Evolutionary conservation across 2,797 vertebrate genomes (phyloP), one percentile per base, ranked within the genome.

Genomic region (Lemur catta): DNA sequence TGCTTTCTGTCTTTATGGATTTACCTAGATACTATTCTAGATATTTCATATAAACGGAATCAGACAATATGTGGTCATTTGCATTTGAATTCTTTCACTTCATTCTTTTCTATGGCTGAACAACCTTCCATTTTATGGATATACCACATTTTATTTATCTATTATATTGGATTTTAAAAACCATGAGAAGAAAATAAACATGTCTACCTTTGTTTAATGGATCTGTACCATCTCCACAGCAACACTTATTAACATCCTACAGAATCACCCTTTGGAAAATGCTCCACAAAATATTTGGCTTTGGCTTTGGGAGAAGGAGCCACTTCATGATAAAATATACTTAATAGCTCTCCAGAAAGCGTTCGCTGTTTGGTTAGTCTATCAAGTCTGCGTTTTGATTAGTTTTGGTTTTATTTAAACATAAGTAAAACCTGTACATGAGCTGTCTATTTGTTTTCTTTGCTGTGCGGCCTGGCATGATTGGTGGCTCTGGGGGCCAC

Each of bases 131-230:
- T 17, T 50, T 50, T 50, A 50, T 50, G 50, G 50, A 50, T 50
- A 50, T 50, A 22, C 55, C 55, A 24, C 22, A 57, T 57, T 57
- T 57, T 24, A 7, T 61, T 61, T 61, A 30, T 14, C 59, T 61
- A 30, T 12, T 30, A 61, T 61, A 33, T 61, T 61, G 28, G 59
- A 30, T 61, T 61, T 61, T 61, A 41, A 91, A 87, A 78, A 72
- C 72, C 75, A 43, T 35, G 46, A 75, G 69, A 89, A 90, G 69
- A 90, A 93, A 95, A 75, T 55, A 63, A 91, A 69, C 13, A 55
- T 8, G 4, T 55, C 41, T 74, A 33, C 18, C 6, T 59, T 75
- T 67, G 65, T 93, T 80, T 69, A 46, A 57, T 52, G 48, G 38
- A 67, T 80, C 35, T 17, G 12, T 26, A 59, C 8, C 24, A 2